Evolutionary conservation across 2,113 vertebrate species (phyloP).

Genomic region (Desmodus rotundus): DNA sequence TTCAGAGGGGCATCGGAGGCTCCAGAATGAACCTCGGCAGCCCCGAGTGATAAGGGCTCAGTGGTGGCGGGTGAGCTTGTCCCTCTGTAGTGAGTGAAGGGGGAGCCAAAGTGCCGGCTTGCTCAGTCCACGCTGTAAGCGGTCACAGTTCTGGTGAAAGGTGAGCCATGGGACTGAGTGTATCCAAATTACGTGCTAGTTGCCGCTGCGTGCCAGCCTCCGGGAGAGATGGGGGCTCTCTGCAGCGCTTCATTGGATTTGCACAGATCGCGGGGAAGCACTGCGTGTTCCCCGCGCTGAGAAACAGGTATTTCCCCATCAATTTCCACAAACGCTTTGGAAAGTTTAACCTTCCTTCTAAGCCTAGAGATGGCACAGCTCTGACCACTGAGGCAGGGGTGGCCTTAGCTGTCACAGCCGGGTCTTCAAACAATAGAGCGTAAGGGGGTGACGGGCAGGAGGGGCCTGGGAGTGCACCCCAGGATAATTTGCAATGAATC

Average conservation of each 20-base stretch:
- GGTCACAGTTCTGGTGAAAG: conserved; percentile 13
- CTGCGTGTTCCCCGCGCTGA: neutral
- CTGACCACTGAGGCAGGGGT: neutral
- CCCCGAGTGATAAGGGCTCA: neutral
- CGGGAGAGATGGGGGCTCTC: conserved; percentile 36
- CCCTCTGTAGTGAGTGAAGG: neutral
- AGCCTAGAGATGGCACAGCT: conserved; percentile 49
- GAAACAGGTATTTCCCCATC: conserved; percentile 56
- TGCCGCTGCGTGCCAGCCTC: neutral
- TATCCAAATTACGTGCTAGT: conserved; percentile 29
- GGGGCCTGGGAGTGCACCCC: too few species aligned
- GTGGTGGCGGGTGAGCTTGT: neutral
- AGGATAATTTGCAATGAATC: neutral
- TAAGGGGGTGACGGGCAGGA: neutral
- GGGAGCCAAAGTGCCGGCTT: neutral
- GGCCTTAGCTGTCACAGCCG: neutral
- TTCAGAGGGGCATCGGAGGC: neutral
- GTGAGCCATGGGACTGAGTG: conserved; percentile 18
- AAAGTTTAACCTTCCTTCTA: conserved; percentile 56
- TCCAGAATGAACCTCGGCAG: too few species aligned
- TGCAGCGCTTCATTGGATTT: conserved; percentile 63
- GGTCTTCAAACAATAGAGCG: conserved; percentile 27
- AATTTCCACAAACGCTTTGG: conserved; percentile 28
- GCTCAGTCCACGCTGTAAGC: conserved; percentile 5
- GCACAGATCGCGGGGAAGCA: conserved; percentile 39